Evolutionary conservation across 2,797 vertebrate genomes (phyloP), one percentile per base, ranked within the genome.

Genomic region (Prionace glauca): DNA sequence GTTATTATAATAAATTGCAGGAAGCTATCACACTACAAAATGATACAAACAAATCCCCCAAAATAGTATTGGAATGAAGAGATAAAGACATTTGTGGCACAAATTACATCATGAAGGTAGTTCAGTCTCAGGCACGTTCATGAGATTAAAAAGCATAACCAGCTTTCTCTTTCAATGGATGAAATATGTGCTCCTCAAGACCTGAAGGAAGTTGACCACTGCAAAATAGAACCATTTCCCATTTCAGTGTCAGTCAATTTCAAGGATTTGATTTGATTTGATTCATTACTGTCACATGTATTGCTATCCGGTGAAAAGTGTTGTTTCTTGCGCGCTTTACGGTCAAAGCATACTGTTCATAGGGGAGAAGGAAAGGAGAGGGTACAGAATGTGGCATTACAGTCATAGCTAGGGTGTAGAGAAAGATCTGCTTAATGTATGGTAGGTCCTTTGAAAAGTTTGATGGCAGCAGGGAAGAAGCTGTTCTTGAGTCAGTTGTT

Each of bases 1-100:
- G 56, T 62, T 90, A 60, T 90, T 88, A 18, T 32, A 90, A n/a
- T 90, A 36, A 16, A 90, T 62, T 90, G 87, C 87, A 90, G 87
- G 56, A 90, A 90, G n/a, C 26, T 60, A 18, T 29, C 87, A n/a
- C 56, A 62, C 56, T 88, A 7, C 50, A 60, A 56, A 56, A 88
- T 32, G 14, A 56, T 26, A 88, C 60, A 60, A 88, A 60, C 56
- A 69, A 67, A 41, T 92, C 50, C 41, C n/a, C 91, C 36, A 93
- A 41, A 93, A 36, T 69, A 69, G 20, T 67, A 69, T 36, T 5
- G 60, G 56, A 62, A 32, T 41, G 91, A 69, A 41, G 22, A 45
- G 5, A 67, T 56, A n/a, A 92, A 92, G 90, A 65, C 16, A 41
- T 93, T 93, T 24, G 24, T n/a, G 1, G 65, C 65, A 12, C 20